Evolutionary conservation across 2,797 vertebrate species (phyloP).

Genomic region (Platyrinchus mystaceus): DNA sequence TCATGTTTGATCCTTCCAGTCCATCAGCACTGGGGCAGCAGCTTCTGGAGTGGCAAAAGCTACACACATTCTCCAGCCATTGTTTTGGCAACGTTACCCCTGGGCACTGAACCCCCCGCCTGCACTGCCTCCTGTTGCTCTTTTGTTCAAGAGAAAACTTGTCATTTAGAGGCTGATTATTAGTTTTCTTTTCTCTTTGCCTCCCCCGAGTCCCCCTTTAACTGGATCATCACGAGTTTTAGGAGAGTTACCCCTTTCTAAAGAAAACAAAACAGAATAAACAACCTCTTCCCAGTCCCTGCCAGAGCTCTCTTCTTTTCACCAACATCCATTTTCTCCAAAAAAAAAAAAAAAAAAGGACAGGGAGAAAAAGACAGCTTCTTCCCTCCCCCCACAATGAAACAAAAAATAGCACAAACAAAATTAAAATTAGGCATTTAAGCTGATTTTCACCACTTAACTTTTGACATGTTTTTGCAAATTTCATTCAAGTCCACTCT

Average conservation of each 20-base stretch:
- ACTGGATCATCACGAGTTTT: slow-evolving; percentile 66
- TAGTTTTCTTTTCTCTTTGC: slow-evolving; percentile 63
- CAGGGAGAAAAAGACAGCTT: slow-evolving; percentile 55
- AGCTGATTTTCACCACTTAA: slow-evolving; percentile 69
- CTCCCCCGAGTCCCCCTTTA: slow-evolving; percentile 45
- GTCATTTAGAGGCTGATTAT: slow-evolving; percentile 66
- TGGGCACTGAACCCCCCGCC: slow-evolving; percentile 20
- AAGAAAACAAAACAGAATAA: slow-evolving; percentile 71
- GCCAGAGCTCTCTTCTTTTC: slow-evolving; percentile 46
- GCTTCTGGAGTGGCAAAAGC: slow-evolving; percentile 46
- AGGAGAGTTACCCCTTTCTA: slow-evolving; percentile 56
- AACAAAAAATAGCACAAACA: slow-evolving; percentile 62
- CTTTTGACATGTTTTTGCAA: slow-evolving; percentile 61
- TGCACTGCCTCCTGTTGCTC: slow-evolving; percentile 62
- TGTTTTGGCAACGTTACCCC: slow-evolving; percentile 52
- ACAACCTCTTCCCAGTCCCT: slow-evolving; percentile 40
- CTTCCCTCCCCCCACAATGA: slow-evolving; percentile 64
- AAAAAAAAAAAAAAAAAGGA: slow-evolving; percentile 58
- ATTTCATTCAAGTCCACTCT: slow-evolving; percentile 27
- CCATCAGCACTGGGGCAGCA: background rate
- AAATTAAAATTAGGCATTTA: slow-evolving; percentile 66
- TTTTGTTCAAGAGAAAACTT: slow-evolving; percentile 64
- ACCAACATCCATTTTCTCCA: slow-evolving; percentile 38
- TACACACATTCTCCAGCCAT: slow-evolving; percentile 30
- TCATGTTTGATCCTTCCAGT: background rate